Evolutionary conservation across 2,113 vertebrate species (phyloP).

Genomic region (Paratilapia polleni): DNA sequence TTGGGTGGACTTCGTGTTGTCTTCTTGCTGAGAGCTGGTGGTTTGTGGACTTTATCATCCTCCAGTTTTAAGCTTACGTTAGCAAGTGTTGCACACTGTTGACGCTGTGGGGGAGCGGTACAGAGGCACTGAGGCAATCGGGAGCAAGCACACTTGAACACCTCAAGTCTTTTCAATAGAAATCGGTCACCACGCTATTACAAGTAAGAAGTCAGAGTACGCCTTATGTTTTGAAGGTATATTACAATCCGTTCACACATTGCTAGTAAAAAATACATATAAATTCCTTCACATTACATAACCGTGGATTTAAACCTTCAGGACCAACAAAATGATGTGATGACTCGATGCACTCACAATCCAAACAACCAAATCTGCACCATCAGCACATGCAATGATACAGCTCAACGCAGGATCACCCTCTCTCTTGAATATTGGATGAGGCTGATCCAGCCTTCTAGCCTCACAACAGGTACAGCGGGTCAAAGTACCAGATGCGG

Average conservation of each 20-base stretch:
- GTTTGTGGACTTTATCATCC: not conserved
- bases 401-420: constrained; percentile 7
- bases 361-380: constrained; percentile 1
- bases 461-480: constrained; percentile 36
- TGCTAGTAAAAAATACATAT: not conserved
- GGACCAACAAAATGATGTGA: not conserved
- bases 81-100: not conserved
- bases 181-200: not conserved
- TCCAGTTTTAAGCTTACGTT: not conserved
- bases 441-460: constrained; percentile 28
- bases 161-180: not conserved
- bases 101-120: not conserved
- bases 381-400: constrained; percentile 13
- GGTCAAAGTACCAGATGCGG: constrained; percentile 50
- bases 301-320: not conserved
- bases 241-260: not conserved
- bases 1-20: no score
- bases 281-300: not conserved
- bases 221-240: not conserved
- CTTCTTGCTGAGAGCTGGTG: no score
- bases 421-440: constrained; percentile 52
- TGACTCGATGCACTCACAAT: not conserved
- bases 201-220: not conserved
- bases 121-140: rapidly evolving
- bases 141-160: not conserved